Evolutionary conservation across 2,888 invertebrate genomes (phyloP), one percentile per base, ranked within the genome.

Genomic region (Acronicta psi): DNA sequence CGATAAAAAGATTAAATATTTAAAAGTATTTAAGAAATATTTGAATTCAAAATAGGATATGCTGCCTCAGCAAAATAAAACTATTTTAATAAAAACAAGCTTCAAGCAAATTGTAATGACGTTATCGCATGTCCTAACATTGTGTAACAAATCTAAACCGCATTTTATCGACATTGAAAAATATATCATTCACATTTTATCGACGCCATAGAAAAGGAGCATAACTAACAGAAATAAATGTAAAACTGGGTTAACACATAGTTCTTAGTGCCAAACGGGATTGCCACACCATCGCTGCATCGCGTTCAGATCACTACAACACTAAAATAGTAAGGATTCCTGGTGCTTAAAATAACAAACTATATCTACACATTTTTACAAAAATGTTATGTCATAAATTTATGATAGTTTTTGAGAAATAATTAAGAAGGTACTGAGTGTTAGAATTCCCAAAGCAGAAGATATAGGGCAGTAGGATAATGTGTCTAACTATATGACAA

Each of bases 111-210:
- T 80, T 80, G 74, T 76, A 77, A 78, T 77, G 82, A 80, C 81
- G 82, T 85, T 82, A 76, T 83, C 78, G 83, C 81, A 81, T 83
- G 81, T 73, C 50, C 65, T 68, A 68, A 68, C 71, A 42, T 57
- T 61, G 45, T 60, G 49, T 59, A 66, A 54, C 54, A 60, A 64
- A 36, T 34, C 49, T 70, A 46, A 55, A 67, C 64, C 58, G 14
- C 40, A 49, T 62, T n/a, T 51, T 53, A 45, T 45, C 47, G 53
- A 57, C 52, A 59, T 49, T 51, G 47, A 52, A 56, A 23, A 2
- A 55, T 46, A 18, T 4, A 47, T 51, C 54, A 65, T 38, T 43
- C 58, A 59, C 54, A 43, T 23, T n/a, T 38, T 36, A 52, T 36
- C 34, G 63, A 29, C 49, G 43, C 45, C 42, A 50, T 51, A 43